These are phyloP conservation scores for Macrotis lagotis DNA, from an alignment of 2,113 vertebrate genomes.

Conservation along the genomic window DNA sequence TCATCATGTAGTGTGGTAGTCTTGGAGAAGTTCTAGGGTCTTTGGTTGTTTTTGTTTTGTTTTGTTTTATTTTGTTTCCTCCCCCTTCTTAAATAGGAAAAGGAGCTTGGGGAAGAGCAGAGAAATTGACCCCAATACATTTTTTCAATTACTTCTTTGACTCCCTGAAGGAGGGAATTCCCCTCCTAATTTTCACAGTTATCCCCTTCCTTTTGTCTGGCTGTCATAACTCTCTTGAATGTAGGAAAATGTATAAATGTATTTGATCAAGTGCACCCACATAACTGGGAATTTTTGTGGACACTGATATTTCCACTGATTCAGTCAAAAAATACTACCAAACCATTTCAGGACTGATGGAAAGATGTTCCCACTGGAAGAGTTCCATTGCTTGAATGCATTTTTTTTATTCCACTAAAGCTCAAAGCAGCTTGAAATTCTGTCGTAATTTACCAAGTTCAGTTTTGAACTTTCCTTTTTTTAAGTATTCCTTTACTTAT, in stretches of 20 bases:
- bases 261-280: background rate
- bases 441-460: background rate
- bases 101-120: background rate
- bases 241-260: background rate
- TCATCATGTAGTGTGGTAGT: background rate
- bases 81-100: background rate
- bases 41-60: background rate
- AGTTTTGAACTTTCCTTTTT: background rate
- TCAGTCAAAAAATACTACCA: background rate
- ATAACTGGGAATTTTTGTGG: background rate
- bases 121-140: background rate
- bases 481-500: background rate
- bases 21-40: background rate
- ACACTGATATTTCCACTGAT: background rate
- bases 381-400: background rate
- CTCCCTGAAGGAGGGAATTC: background rate
- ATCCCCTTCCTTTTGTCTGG: background rate
- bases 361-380: background rate
- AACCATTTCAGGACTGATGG: background rate
- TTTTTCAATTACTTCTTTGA: background rate
- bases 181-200: background rate
- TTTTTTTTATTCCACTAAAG: background rate
- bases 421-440: background rate
- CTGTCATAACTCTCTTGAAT: background rate
- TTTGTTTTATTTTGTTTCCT: background rate